Percentiles rank a stretch among this genome's conserved stretches.
These are phyloP conservation scores for Nipponacmea schrenckii DNA, from an alignment of 2,888 invertebrate genomes.

Conservation along the genomic window DNA sequence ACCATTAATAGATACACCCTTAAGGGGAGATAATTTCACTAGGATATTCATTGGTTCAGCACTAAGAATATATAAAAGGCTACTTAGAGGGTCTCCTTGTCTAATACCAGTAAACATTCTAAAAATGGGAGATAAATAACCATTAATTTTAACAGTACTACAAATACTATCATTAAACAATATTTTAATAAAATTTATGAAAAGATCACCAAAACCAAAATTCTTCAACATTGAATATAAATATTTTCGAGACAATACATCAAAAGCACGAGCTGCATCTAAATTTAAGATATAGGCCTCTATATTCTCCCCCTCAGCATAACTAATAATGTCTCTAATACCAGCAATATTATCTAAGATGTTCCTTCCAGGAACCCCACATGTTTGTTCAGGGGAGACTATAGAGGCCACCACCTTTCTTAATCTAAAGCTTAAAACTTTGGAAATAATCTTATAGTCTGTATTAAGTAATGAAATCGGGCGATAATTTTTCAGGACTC, in stretches of 20 bases:
- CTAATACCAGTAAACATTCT: background rate
- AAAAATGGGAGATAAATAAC: too few species aligned
- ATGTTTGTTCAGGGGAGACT: constrained; percentile 37
- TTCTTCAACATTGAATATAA: constrained; percentile 22
- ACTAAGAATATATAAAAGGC: background rate
- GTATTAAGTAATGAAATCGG: background rate
- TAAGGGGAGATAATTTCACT: background rate
- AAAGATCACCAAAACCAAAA: constrained; percentile 12
- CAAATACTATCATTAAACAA: constrained; percentile 13
- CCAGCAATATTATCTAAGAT: constrained; percentile 40
- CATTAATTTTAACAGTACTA: constrained; percentile 36
- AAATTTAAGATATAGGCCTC: constrained; percentile 31
- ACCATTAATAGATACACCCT: background rate
- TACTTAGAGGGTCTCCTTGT: constrained; percentile 1
- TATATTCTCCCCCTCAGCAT: constrained; percentile 33
- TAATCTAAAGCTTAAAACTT: constrained; percentile 16
- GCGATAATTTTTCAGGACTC: background rate
- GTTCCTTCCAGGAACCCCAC: constrained; percentile 32
- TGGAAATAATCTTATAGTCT: background rate
- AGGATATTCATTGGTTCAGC: background rate
- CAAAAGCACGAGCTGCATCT: constrained; percentile 44
- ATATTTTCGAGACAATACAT: constrained; percentile 36
- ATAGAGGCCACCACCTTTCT: constrained; percentile 27
- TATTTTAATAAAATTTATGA: constrained; percentile 11
- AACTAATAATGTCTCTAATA: constrained; percentile 32